Base-by-base conservation (phyloP, 64 coral and sea anemone genomes). In the Stichodactyla mertensii region DNA sequence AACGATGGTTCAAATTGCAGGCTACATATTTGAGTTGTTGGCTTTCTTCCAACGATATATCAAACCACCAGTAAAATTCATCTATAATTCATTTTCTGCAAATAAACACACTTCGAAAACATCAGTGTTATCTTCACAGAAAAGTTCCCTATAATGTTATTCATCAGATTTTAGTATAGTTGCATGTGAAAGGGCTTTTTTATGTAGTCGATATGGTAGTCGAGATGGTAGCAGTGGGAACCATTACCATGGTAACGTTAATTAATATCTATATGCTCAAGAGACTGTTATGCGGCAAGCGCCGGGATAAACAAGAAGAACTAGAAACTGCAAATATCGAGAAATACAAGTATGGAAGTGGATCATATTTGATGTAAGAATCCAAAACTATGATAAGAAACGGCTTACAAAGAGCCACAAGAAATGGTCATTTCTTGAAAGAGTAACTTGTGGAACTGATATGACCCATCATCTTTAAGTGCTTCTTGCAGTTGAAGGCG, bases 191-290 rank as follows among this genome's bases (percentile, higher is more conserved):
- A 53, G 13, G 18, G 14, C 45, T 26, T 74, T 31, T 74, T 7
- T 54, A 53, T 54, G 20, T 16, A 16, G 3, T 19, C 0, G 71
- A 77, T 51, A 92, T 92, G 90, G 60, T 92, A 1, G 90, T 92
- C 18, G 90, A 92, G 16, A 10, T 92, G 51, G 74, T 92, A 2
- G 90, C 86, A 16, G 11, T 92, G 9, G 90, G 90, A 74, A 92
- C 86, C 0, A 83, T 92, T 36, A 80, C 74, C 45, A 54, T 79
- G 16, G 28, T 92, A 16, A 87, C 85, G 1, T 6, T 83, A 1
- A 59, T 92, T 6, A 84, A 92, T 83, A 77, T 87, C 16, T 87
- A 92, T n/a, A 92, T 92, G 84, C n/a, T 92, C 9, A 86, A 59
- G 71, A 92, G 86, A 83, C 51, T 92, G n/a, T 87, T 85, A 6